Conservation (phyloP, 2,113 vertebrate genomes). For the Pao palembangensis region DNA sequence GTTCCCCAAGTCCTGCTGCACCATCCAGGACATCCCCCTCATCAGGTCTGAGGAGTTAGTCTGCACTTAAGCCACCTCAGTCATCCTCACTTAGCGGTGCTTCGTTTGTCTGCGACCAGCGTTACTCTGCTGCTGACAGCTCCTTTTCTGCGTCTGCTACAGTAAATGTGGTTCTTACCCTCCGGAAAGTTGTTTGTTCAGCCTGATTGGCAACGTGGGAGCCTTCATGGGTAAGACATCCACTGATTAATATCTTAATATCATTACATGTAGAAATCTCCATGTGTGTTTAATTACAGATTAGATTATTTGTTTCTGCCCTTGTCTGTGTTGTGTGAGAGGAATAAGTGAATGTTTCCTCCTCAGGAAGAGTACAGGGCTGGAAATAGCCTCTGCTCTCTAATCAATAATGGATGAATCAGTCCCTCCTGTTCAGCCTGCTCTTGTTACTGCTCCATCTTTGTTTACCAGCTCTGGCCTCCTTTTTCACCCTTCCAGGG, state of each 20-base stretch:
- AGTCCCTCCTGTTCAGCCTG: constrained; percentile 41
- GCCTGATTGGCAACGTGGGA: constrained; percentile 88
- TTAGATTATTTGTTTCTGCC: neutral
- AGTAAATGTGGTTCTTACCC: constrained; percentile 91
- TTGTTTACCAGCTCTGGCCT: neutral
- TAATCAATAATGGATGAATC: constrained; percentile 68
- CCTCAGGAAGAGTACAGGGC: constrained; percentile 23
- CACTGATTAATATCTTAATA: neutral
- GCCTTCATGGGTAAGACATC: constrained; percentile 87
- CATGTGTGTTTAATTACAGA: too few species aligned
- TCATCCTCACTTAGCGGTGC: neutral
- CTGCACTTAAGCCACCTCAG: neutral
- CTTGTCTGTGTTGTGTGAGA: neutral
- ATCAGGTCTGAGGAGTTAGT: constrained; percentile 77
- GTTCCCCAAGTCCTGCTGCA: constrained; percentile 89
- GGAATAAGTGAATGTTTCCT: neutral
- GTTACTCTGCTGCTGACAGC: constrained; percentile 1
- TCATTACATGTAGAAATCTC: too few species aligned
- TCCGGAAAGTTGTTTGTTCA: constrained; percentile 93
- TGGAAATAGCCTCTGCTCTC: constrained; percentile 52
- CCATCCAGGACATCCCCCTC: constrained; percentile 86
- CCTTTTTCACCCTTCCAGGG: constrained; percentile 21
- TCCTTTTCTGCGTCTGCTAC: constrained; percentile 22
- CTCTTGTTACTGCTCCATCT: constrained; percentile 2
- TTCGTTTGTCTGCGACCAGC: too few species aligned